These are phyloP conservation scores for Diorhabda sublineata DNA, from an alignment of 1,140 invertebrate species.

Conservation along the genomic window DNA sequence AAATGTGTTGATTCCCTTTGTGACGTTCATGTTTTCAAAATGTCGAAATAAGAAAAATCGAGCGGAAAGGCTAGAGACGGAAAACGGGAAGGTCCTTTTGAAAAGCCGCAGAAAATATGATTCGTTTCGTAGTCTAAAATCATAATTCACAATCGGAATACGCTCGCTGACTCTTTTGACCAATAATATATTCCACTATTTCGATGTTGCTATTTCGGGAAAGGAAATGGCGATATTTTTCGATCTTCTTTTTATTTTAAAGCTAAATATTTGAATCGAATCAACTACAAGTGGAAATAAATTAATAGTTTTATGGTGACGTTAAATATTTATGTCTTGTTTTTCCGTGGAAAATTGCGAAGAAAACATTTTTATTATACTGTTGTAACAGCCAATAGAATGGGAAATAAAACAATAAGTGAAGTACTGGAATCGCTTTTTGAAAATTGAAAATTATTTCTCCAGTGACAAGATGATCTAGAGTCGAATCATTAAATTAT, in stretches of 20 bases:
- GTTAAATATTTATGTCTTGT: background rate
- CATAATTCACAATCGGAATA: constrained; percentile 45
- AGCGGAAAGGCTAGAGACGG: constrained; percentile 17
- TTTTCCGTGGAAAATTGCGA: background rate
- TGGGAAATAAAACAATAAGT: constrained; percentile 9
- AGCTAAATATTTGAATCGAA: too few relatives aligned
- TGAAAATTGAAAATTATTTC: constrained; percentile 21
- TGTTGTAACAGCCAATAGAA: constrained; percentile 18
- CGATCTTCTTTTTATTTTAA: too few relatives aligned
- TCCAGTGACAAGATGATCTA: constrained; percentile 12
- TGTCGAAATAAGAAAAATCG: constrained; percentile 23
- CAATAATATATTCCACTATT: constrained; percentile 44
- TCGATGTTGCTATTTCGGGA: background rate
- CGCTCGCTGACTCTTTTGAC: constrained; percentile 43
- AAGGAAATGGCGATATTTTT: background rate
- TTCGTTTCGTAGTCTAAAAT: constrained; percentile 42
- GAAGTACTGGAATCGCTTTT: constrained; percentile 17
- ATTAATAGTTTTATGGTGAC: too few relatives aligned
- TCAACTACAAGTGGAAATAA: too few relatives aligned
- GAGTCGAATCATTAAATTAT: background rate
- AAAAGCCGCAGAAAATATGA: constrained; percentile 45
- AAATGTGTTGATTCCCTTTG: background rate
- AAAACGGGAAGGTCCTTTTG: constrained; percentile 33
- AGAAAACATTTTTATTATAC: background rate
- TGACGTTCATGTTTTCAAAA: constrained; percentile 15